Percentiles rank a stretch among this genome's conserved stretches.
phyloP scores from a whole-genome alignment of 2,888 invertebrate species.

The Colostygia pectinataria region DNA sequence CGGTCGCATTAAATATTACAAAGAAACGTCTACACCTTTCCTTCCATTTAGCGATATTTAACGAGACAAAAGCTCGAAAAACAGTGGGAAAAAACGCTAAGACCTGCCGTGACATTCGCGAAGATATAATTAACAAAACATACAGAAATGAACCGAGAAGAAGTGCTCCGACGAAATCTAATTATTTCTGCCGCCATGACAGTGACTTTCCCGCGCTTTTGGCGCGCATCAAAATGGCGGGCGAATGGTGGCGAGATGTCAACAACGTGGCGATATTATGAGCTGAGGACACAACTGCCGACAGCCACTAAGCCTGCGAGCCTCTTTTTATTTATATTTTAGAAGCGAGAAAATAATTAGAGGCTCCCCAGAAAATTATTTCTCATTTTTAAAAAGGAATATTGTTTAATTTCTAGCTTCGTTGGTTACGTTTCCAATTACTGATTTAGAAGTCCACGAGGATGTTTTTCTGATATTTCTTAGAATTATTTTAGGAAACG shows the following conservation, averaged over 20 bases:
- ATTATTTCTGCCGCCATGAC: constrained; percentile 79
- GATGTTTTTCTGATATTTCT: constrained; percentile 19
- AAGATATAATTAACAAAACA: constrained; percentile 79
- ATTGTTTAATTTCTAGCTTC: constrained; percentile 51
- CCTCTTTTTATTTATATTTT: constrained; percentile 61
- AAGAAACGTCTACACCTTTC: constrained; percentile 48
- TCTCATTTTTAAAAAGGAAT: constrained; percentile 42
- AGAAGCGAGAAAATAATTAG: constrained; percentile 61
- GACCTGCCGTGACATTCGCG: constrained; percentile 52
- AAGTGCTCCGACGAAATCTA: constrained; percentile 70
- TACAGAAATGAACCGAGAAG: constrained; percentile 74
- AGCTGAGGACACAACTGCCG: constrained; percentile 66
- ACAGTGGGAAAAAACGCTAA: constrained; percentile 41
- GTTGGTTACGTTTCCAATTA: constrained; percentile 38
- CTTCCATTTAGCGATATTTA: constrained; percentile 49
- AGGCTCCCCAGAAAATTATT: constrained; percentile 56
- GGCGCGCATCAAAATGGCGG: constrained; percentile 63
- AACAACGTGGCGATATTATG: constrained; percentile 71
- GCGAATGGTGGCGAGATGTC: constrained; percentile 61
- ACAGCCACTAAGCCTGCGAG: constrained; percentile 72
- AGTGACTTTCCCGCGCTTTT: constrained; percentile 72
- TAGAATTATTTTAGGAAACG: constrained; percentile 13
- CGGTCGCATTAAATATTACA: constrained; percentile 49
- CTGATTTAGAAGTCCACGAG: constrained; percentile 24
- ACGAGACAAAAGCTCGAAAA: constrained; percentile 48